A percentile compares a stretch with the other conserved stretches of the same genome.
Conservation (phyloP, 92 coral and sea anemone species). For the Chrysogorgia sp. region DNA sequence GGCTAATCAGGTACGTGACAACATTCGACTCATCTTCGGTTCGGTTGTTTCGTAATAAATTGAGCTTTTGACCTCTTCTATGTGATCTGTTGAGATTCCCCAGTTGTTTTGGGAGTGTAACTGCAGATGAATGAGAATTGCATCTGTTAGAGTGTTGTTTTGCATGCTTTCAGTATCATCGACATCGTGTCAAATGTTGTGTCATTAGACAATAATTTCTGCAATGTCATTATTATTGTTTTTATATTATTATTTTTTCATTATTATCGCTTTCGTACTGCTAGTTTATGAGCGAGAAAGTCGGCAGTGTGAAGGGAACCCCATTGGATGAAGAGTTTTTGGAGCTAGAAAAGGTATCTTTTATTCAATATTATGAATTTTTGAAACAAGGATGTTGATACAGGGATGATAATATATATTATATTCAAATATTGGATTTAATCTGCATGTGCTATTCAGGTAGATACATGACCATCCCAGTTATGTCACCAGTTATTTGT, state of each 20-base stretch:
- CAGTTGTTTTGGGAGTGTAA: not conserved
- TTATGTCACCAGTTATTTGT: no score
- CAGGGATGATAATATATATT: no score
- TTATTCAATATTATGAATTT: no score
- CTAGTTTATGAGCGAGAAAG: slow-evolving; percentile 97
- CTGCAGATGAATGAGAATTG: no score
- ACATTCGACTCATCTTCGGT: not conserved
- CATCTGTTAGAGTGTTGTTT: not conserved
- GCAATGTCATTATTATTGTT: slow-evolving; percentile 23
- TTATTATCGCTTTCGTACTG: not conserved
- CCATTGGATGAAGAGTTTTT: slow-evolving; percentile 86
- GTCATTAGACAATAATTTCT: no score
- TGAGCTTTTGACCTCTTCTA: slow-evolving; percentile 33
- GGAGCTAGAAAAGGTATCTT: slow-evolving; percentile 87
- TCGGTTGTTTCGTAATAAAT: slow-evolving; percentile 35
- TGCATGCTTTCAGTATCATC: not conserved
- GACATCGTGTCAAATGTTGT: no score
- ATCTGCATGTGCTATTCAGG: no score
- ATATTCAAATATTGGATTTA: no score
- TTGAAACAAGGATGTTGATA: no score
- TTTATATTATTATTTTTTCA: slow-evolving; percentile 27
- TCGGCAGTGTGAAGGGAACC: slow-evolving; percentile 95
- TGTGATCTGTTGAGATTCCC: not conserved
- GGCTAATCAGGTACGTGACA: slow-evolving; percentile 86
- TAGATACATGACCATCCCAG: no score